phyloP scores from a whole-genome alignment of 2,797 vertebrate genomes.

The Poliocrania exsul region DNA sequence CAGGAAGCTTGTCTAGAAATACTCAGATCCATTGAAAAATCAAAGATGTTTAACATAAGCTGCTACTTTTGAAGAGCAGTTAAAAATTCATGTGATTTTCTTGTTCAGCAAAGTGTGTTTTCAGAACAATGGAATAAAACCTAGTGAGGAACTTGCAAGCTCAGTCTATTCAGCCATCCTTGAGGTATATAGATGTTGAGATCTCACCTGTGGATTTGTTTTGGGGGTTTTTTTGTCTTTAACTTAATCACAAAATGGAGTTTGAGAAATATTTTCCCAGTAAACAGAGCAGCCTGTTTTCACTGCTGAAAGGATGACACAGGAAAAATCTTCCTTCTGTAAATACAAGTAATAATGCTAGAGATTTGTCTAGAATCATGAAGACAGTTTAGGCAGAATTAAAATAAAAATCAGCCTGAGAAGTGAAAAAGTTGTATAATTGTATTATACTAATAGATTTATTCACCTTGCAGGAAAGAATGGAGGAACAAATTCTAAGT shows the following conservation, averaged over 20 bases:
- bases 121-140: neutral
- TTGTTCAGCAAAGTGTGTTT: rapidly evolving
- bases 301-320: neutral
- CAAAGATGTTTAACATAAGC: neutral
- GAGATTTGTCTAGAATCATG: neutral
- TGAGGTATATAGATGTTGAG: neutral
- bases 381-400: neutral
- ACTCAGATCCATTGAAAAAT: neutral
- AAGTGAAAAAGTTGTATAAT: neutral
- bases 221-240: rapidly evolving
- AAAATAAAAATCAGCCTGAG: neutral
- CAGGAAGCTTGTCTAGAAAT: neutral
- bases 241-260: neutral
- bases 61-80: neutral
- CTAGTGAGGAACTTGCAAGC: neutral
- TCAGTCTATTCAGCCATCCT: neutral
- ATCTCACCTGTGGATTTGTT: neutral
- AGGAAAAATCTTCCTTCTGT: neutral
- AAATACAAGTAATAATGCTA: neutral
- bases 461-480: neutral
- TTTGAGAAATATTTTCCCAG: neutral
- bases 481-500: neutral
- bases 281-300: neutral
- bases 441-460: neutral
- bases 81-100: neutral